Percentiles rank a stretch among this genome's conserved stretches.
phyloP scores from a whole-genome alignment of 2,797 vertebrate genomes.

The Anabas testudineus region DNA sequence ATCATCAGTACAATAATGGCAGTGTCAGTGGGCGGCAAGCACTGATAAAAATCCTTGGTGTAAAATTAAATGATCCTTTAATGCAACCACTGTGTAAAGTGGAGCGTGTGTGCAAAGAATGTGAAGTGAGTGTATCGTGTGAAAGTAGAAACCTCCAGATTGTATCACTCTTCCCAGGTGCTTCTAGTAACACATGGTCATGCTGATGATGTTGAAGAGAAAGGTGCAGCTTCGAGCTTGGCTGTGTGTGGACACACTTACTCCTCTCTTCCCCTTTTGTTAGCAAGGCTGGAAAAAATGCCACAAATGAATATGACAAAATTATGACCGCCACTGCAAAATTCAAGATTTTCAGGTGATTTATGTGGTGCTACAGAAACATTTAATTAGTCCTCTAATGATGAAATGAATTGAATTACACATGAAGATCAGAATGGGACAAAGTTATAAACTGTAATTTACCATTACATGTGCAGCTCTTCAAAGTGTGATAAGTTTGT shows the following conservation, averaged over 20 bases:
- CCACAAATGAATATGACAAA: background rate
- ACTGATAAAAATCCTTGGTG: slow-evolving; percentile 68
- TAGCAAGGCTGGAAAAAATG: slow-evolving; percentile 5
- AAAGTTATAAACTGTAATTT: no score
- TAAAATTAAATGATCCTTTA: slow-evolving; percentile 67
- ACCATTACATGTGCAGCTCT: no score
- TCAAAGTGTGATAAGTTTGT: no score
- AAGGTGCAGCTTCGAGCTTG: background rate
- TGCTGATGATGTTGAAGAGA: background rate
- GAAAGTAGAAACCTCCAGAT: slow-evolving; percentile 9
- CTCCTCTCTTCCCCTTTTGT: background rate
- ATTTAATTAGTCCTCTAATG: no score
- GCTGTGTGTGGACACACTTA: background rate
- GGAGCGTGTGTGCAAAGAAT: slow-evolving; percentile 14
- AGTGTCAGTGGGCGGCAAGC: slow-evolving; percentile 62
- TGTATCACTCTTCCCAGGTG: background rate
- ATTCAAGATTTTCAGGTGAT: no score
- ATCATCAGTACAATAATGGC: slow-evolving; percentile 80
- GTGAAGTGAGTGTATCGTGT: slow-evolving; percentile 27
- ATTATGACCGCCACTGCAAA: background rate
- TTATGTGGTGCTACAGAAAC: no score
- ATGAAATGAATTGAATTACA: no score
- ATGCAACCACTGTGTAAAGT: slow-evolving; percentile 39
- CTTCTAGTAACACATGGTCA: background rate
- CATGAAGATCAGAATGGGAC: no score